phyloP scores from a whole-genome alignment of 1,140 invertebrate genomes.

The Goniozus legneri region DNA sequence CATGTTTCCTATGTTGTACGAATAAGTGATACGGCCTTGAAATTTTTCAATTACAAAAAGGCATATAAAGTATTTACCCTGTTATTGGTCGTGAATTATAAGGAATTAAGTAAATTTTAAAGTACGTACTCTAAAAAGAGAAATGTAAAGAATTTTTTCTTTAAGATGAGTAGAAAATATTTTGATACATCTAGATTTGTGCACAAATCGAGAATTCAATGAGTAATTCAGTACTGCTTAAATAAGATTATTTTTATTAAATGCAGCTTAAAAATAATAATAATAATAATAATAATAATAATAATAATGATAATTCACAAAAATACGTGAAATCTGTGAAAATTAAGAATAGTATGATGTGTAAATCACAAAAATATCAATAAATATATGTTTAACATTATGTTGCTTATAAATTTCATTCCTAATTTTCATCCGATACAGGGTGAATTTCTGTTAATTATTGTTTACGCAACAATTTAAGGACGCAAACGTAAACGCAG shows the following conservation, averaged over 20 bases:
- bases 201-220: constrained; percentile 36
- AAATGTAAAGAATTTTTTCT: constrained; percentile 24
- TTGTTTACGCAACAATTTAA: no score
- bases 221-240: constrained; percentile 37
- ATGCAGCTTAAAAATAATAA: constrained; percentile 38
- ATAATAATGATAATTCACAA: constrained; percentile 17
- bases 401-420: no score
- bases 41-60: constrained; percentile 37
- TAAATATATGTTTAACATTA: constrained; percentile 54
- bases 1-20: constrained; percentile 41
- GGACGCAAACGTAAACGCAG: no score
- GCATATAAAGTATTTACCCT: constrained; percentile 31
- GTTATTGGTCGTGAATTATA: constrained; percentile 21
- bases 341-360: no score
- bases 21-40: constrained; percentile 47
- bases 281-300: constrained; percentile 25
- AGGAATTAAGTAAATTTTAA: background rate
- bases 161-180: constrained; percentile 44
- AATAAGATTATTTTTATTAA: constrained; percentile 51
- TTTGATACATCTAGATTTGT: constrained; percentile 52
- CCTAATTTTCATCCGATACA: no score
- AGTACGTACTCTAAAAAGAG: background rate
- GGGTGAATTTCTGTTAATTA: no score
- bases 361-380: constrained; percentile 43
- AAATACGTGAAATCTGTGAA: constrained; percentile 34